Evolutionary conservation across 1,140 invertebrate species (phyloP), one percentile per base, ranked within the genome.

Genomic region (Dufourea novaeangliae): DNA sequence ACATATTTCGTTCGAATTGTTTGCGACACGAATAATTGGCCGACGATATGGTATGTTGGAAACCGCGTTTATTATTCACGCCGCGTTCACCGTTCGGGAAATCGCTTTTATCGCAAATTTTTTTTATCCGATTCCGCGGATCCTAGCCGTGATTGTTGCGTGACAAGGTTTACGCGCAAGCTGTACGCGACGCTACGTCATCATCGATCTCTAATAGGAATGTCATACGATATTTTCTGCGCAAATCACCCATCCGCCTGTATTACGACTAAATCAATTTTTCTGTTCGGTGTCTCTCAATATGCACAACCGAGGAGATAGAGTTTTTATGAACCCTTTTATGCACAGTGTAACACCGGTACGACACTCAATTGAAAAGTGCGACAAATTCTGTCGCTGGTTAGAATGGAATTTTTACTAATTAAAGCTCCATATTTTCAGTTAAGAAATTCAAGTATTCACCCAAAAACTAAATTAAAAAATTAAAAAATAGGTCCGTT

Each of bases 41-140:
- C 64, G 50, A 68, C 56, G 63, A 37, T 29, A 41, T 32, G 37
- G 37, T 17, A 41, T 59, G 67, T 44, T 50, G 3, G 3, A 20
- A 46, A 39, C 63, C 39, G 29, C 66, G 75, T 74, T 84, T 82
- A 79, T 82, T 83, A 79, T 83, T 79, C 76, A 75, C 75, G 46
- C 59, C 69, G 54, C 22, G 52, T 39, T 39, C 52, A 39, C 7
- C 46, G 50, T 52, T 20, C 50, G 39, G 52, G 52, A 56, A 82
- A 79, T 75, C 59, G 66, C 46, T 71, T 83, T 71, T 75, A 75
- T 66, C 62, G 77, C 61, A 69, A 83, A 83, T 84, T 84, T 75
- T 79, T 83, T 79, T 75, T 67, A 83, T 59, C 56, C 63, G 64
- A 75, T 41, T 75, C 50, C 37, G 63, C 32, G 46, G 64, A 69